These are phyloP conservation scores for Paradoxurus hermaphroditus DNA, from an alignment of 2,113 vertebrate species.

Conservation along the genomic window DNA sequence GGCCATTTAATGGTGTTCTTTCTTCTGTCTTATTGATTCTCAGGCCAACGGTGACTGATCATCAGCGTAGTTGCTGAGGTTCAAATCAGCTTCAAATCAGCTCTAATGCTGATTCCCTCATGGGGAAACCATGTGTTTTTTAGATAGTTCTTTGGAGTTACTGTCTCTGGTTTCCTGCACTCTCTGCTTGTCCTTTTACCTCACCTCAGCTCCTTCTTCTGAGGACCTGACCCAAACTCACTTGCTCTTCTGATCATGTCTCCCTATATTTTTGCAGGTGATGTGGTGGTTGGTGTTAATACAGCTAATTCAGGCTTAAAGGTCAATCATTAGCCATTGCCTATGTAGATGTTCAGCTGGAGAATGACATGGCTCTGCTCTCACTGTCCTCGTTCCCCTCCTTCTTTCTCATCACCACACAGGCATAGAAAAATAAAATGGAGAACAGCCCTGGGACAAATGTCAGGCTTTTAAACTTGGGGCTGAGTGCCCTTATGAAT, in stretches of 20 bases:
- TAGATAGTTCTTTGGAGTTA: neutral
- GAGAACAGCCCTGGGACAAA: neutral
- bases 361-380: neutral
- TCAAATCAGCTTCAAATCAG: neutral
- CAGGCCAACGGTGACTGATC: neutral
- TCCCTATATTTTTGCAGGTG: neutral
- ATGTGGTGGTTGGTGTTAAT: neutral
- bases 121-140: neutral
- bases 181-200: neutral
- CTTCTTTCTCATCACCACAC: neutral
- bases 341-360: neutral
- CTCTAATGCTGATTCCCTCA: neutral
- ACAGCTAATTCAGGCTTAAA: neutral
- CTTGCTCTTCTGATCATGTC: neutral
- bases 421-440: neutral
- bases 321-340: neutral
- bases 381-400: neutral
- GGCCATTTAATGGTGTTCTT: neutral
- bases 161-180: neutral
- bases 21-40: neutral
- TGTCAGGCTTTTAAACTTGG: neutral
- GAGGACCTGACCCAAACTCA: neutral
- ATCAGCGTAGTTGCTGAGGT: neutral
- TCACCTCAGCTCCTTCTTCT: neutral
- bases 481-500: neutral